phyloP scores from a whole-genome alignment of 2,888 invertebrate species.

The Cabera pusaria region DNA sequence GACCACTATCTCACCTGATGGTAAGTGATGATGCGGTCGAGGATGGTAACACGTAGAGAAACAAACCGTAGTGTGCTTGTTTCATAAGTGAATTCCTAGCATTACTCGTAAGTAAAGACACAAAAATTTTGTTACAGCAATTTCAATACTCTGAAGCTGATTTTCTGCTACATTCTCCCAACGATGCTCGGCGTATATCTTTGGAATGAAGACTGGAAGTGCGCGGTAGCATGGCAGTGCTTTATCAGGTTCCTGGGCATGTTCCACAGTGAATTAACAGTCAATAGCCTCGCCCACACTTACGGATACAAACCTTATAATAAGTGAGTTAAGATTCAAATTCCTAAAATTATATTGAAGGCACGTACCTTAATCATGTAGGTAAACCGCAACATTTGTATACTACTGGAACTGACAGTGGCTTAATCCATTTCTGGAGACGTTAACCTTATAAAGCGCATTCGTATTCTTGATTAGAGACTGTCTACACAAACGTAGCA shows the following conservation, averaged over 20 bases:
- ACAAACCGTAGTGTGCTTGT: too few relatives aligned
- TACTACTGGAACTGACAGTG: constrained; percentile 11
- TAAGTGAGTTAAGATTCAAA: constrained; percentile 52
- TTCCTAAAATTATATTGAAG: too few relatives aligned
- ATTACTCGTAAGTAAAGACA: too few relatives aligned
- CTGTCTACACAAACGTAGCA: constrained; percentile 9
- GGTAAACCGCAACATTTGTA: constrained; percentile 7
- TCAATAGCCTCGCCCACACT: constrained; percentile 93
- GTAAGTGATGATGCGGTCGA: too few relatives aligned
- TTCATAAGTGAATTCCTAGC: too few relatives aligned
- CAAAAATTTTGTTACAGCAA: constrained; percentile 72
- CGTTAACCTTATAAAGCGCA: constrained; percentile 16
- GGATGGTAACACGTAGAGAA: too few relatives aligned
- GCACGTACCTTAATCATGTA: too few relatives aligned
- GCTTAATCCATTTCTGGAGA: constrained; percentile 14
- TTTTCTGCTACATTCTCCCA: constrained; percentile 89
- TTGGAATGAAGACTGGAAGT: constrained; percentile 88
- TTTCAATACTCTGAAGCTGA: constrained; percentile 86
- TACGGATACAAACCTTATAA: constrained; percentile 84
- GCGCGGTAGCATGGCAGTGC: constrained; percentile 88
- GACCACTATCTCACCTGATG: too few relatives aligned
- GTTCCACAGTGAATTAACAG: constrained; percentile 94
- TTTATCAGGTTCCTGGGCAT: constrained; percentile 89
- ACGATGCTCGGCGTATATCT: constrained; percentile 86
- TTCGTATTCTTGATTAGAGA: constrained; percentile 24